These are phyloP conservation scores for Bugula neritina DNA, from an alignment of 2,888 invertebrate genomes.

Conservation along the genomic window DNA sequence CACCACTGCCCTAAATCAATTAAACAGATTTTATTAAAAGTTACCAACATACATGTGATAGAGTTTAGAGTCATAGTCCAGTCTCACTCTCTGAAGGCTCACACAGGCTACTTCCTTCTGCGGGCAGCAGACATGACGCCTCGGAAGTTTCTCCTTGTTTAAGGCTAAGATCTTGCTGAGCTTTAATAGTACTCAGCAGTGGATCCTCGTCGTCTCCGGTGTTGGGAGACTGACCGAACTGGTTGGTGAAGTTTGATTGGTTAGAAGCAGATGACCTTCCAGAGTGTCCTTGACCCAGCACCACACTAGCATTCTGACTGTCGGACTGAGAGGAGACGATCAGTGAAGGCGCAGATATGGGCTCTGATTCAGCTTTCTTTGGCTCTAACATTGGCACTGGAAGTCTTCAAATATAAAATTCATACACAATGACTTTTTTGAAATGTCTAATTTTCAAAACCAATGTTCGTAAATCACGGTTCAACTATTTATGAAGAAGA, in stretches of 20 bases:
- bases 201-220: conserved; percentile 5
- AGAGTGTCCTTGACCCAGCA: neutral
- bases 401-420: neutral
- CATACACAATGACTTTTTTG: no score
- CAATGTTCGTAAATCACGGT: no score
- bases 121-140: no score
- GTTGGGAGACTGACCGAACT: neutral
- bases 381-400: neutral
- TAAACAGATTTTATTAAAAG: no score
- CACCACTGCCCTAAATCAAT: no score
- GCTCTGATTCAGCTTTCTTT: neutral
- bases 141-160: no score
- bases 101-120: no score
- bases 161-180: conserved; percentile 3
- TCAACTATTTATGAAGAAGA: no score
- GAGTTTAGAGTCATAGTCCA: neutral
- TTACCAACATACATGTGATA: no score
- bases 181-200: conserved; percentile 14
- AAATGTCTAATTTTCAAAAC: no score
- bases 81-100: conserved; percentile 4
- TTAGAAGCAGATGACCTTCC: neutral
- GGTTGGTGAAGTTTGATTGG: neutral
- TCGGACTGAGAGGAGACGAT: neutral
- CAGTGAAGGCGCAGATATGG: neutral
- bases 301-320: neutral